A percentile compares a stretch with the other conserved stretches of the same genome.
Evolutionary conservation across 2,113 vertebrate genomes (phyloP).

Genomic region (Vireo altiloquus): DNA sequence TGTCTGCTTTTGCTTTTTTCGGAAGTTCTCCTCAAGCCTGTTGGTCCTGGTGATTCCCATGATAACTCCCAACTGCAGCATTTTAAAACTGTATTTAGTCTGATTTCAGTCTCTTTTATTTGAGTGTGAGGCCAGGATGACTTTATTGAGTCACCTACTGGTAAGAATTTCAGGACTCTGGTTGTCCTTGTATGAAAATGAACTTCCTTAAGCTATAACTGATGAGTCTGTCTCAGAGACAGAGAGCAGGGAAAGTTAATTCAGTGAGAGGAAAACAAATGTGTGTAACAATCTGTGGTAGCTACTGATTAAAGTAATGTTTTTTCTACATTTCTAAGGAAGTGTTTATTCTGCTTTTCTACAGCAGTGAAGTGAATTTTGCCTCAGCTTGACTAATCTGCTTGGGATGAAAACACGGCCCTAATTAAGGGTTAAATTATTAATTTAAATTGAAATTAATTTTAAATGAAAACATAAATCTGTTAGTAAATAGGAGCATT

Average conservation of each 20-base stretch:
- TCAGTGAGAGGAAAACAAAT: conserved; percentile 55
- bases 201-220: conserved; percentile 16
- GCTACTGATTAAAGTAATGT: conserved; percentile 44
- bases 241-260: conserved; percentile 17
- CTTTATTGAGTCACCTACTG: background rate
- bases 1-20: background rate
- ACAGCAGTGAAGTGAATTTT: conserved; percentile 55
- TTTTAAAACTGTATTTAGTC: background rate
- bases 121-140: background rate
- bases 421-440: conserved; percentile 60
- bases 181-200: background rate
- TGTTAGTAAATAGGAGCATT: conserved; percentile 49
- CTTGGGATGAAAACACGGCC: conserved; percentile 29
- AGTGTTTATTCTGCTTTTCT: too few species aligned
- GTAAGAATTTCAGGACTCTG: background rate
- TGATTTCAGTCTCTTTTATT: background rate
- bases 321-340: too few species aligned
- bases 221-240: conserved; percentile 9
- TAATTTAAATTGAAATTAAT: conserved; percentile 60
- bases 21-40: background rate
- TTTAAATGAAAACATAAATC: conserved; percentile 64
- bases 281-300: background rate
- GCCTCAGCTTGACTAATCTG: conserved; percentile 25
- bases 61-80: background rate
- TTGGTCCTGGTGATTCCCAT: background rate